Base-by-base conservation (phyloP, 1,140 invertebrate species). In the Drosophila pruinosa region DNA sequence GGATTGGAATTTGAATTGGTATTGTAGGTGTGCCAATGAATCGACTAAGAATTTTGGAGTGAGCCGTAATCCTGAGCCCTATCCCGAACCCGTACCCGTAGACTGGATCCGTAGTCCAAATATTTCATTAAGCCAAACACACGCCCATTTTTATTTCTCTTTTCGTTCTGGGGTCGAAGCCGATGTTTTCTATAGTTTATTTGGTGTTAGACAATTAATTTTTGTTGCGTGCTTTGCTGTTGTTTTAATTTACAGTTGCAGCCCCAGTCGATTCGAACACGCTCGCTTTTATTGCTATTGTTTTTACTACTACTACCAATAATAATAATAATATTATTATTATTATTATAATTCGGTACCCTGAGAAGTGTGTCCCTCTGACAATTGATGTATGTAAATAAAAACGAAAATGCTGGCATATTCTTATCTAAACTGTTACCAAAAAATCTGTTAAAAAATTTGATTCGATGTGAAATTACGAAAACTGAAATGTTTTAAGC, bases 131-230 rank as follows among this genome's bases (percentile, higher is more conserved):
- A 70, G 59, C 67, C 38, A 22, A 43, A 3, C 61, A 65, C 68
- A 75, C 79, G 79, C 80, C 80, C 75, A 78, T 75, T 69, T 82
- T 69, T 64, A 50, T 74, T 53, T 50, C 36, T 24, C 15, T 50
- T 34, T 61, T 63, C 45, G 45, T 54, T 14, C 22, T 22, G 48
- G 38, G 43, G 68, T 71, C 52, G 43, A 5, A 22, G 8, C 19
- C 19, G 24, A 34, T 56, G 22, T 72, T 64, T 54, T 56, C 48
- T 77, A 72, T 83, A 58, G 75, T 89, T 90, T 90, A 90, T 90
- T 90, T 90, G 88, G 88, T 90, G 88, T 90, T 85, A 90, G 79
- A 88, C 88, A 90, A 90, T 90, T 90, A 90, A 90, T 90, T 90
- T 90, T 72, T 78, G 76, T 90, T 90, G 88, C 88, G 88, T 90